Conservation (phyloP, 2,888 invertebrate genomes). For the Hirtodrosophila cameraria region DNA sequence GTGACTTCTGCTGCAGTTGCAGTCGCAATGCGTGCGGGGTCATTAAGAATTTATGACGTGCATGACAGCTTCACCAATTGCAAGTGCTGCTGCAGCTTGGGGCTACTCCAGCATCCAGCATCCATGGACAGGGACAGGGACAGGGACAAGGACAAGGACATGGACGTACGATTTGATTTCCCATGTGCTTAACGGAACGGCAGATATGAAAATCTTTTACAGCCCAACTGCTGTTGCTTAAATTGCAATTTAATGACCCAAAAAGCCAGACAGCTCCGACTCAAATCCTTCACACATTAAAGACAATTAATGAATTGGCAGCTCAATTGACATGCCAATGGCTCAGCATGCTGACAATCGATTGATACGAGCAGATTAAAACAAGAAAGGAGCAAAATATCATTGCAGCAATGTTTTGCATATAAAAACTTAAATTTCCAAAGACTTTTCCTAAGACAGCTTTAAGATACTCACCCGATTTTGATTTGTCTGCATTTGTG, state of each 20-base stretch:
- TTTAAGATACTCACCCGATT: too few species aligned
- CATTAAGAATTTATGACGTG: slow-evolving; percentile 76
- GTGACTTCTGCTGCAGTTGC: neutral
- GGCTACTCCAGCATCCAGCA: slow-evolving; percentile 16
- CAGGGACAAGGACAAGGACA: slow-evolving; percentile 17
- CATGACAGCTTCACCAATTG: slow-evolving; percentile 57
- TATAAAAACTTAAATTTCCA: too few species aligned
- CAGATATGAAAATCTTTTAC: slow-evolving; percentile 22
- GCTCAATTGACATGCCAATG: slow-evolving; percentile 2
- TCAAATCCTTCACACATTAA: slow-evolving; percentile 20
- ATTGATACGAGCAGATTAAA: too few species aligned
- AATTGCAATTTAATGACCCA: slow-evolving; percentile 60
- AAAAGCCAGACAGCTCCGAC: neutral
- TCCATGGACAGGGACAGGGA: slow-evolving; percentile 15
- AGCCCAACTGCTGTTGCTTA: slow-evolving; percentile 39
- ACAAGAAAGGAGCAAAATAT: too few species aligned
- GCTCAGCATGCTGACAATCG: neutral
- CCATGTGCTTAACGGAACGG: slow-evolving; percentile 36
- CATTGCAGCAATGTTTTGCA: too few species aligned
- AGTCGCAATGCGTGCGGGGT: slow-evolving; percentile 35
- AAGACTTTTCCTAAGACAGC: too few species aligned
- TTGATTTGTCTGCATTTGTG: too few species aligned
- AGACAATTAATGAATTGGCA: slow-evolving; percentile 56
- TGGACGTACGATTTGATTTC: slow-evolving; percentile 49
- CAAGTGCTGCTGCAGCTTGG: slow-evolving; percentile 34